Conservation (phyloP, 2,113 vertebrate species). For the Emydocephalus ijimae region DNA sequence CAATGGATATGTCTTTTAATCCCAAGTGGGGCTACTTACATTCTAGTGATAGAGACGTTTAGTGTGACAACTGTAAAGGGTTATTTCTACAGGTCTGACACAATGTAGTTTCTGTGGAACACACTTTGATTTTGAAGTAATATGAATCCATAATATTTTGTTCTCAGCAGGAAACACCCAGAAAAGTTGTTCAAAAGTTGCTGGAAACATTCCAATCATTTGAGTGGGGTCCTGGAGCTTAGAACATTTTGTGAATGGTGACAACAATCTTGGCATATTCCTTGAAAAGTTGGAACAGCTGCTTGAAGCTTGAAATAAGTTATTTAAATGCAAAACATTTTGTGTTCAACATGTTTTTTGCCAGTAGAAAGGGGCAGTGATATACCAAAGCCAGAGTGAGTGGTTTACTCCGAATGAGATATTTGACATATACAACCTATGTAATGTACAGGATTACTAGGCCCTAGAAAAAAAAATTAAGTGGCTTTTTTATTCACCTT, state of each 20-base stretch:
- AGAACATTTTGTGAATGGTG: not conserved
- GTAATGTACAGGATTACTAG: not conserved
- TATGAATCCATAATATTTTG: not conserved
- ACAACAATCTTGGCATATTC: not conserved
- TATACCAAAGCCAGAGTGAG: too few species aligned
- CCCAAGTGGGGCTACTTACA: not conserved
- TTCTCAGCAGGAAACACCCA: not conserved
- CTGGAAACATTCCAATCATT: not conserved
- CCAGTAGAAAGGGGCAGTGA: not conserved
- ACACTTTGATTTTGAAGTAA: not conserved
- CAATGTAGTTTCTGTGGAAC: not conserved
- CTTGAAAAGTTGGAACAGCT: not conserved
- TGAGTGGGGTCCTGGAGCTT: not conserved
- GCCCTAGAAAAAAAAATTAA: not conserved
- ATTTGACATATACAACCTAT: not conserved
- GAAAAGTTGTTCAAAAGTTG: not conserved
- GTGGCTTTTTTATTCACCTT: not conserved
- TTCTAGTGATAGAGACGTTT: not conserved
- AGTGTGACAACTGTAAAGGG: not conserved
- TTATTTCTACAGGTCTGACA: not conserved
- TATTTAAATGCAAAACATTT: not conserved
- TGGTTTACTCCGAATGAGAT: not conserved
- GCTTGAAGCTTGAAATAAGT: not conserved
- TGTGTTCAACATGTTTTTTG: not conserved
- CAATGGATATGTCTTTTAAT: not conserved